These are phyloP conservation scores for Kryphioiulus occultus DNA, from an alignment of 2,888 invertebrate species.

Conservation along the genomic window DNA sequence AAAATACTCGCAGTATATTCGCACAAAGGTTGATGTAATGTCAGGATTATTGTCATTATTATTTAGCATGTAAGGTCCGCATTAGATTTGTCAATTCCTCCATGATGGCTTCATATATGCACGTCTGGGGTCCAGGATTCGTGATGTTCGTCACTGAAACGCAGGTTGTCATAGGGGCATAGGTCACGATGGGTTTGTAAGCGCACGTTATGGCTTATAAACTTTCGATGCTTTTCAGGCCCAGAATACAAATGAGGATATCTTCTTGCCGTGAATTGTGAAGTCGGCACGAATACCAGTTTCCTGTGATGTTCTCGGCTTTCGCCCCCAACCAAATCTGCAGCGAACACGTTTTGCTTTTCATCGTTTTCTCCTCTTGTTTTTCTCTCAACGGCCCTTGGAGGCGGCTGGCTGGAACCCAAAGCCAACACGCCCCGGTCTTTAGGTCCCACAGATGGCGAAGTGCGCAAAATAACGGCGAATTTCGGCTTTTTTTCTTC, in stretches of 20 bases:
- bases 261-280: neutral
- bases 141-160: neutral
- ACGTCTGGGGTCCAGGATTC: too few relatives aligned
- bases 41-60: too few relatives aligned
- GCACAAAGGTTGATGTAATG: too few relatives aligned
- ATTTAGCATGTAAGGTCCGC: too few relatives aligned
- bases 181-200: neutral
- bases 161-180: neutral
- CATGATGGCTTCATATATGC: too few relatives aligned
- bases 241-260: slow-evolving; percentile 1
- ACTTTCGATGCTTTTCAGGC: slow-evolving; percentile 1
- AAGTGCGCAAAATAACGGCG: neutral
- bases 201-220: slow-evolving; percentile 2
- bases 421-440: neutral
- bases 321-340: slow-evolving; percentile 28
- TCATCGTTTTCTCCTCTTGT: neutral
- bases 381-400: neutral
- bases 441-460: neutral
- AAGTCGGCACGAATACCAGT: neutral
- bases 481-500: neutral
- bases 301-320: neutral
- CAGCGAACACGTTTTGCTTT: slow-evolving; percentile 30
- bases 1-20: too few relatives aligned
- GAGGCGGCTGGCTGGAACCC: neutral
- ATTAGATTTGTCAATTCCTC: too few relatives aligned